phyloP scores from a whole-genome alignment of 64 coral and sea anemone species.

The Pocillopora damicornis region DNA sequence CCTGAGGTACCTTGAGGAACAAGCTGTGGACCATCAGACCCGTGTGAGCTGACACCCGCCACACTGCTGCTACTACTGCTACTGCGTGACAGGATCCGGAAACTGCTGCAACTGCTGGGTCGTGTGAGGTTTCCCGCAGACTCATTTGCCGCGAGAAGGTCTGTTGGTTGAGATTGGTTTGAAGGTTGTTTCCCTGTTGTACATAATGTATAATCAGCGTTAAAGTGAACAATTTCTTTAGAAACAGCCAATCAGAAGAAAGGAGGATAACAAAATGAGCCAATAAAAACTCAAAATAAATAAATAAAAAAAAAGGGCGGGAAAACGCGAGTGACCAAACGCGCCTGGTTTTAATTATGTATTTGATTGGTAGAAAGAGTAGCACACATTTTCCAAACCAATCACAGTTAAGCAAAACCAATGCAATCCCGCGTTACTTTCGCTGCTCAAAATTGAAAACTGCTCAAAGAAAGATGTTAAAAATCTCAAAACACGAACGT shows the following conservation, averaged over 20 bases:
- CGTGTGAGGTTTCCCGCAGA: constrained; percentile 57
- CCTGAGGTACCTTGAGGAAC: constrained; percentile 35
- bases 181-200: neutral
- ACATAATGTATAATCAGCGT: neutral
- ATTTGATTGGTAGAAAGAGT: too few species aligned
- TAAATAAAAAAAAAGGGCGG: too few species aligned
- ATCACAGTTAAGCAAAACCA: too few species aligned
- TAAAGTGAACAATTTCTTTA: neutral
- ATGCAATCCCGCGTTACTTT: too few species aligned
- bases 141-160: neutral
- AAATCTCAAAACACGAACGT: too few species aligned
- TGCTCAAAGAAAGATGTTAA: too few species aligned
- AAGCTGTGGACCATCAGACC: constrained; percentile 26
- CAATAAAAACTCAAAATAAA: too few species aligned
- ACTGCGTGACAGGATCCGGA: constrained; percentile 67
- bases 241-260: neutral
- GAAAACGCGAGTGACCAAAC: too few species aligned
- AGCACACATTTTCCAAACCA: too few species aligned
- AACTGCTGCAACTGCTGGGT: constrained; percentile 77
- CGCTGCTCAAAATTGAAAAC: too few species aligned
- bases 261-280: too few species aligned
- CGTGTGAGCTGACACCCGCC: constrained; percentile 58
- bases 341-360: too few species aligned
- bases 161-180: neutral
- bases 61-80: constrained; percentile 76